Evolutionary conservation across 2,113 vertebrate genomes (phyloP), one percentile per base, ranked within the genome.

Genomic region (Nycticorax nycticorax): DNA sequence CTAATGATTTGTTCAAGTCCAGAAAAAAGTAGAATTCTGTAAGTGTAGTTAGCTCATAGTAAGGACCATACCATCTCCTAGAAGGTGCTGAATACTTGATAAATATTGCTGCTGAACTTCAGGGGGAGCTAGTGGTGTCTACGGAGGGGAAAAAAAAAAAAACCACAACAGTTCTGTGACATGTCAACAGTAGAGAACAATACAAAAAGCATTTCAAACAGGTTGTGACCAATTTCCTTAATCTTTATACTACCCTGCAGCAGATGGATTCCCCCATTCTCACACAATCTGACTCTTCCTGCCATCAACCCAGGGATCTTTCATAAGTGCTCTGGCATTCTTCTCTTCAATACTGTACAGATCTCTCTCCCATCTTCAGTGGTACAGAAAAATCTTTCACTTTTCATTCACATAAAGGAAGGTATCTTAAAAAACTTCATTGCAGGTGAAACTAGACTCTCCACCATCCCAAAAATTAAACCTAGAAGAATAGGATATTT

Each of bases 71-170:
- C 99, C 99, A 19, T 99, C 99, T 98, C 99, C 99, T 67, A 99
- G 97, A 30, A 99, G 99, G 90, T 99, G 99, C 45, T 99, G 99
- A 96, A 99, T 99, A 92, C 99, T 99, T 67, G 99, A 99, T 91
- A 99, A 98, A 97, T 99, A 99, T 82, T 99, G 99, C 97, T 99
- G 99, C 92, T 99, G 99, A 57, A 99, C 99, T 47, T 99, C 99
- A 23, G 99, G 99, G 3, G 99, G 99, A 68, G 99, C 99, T 78
- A 99, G 96, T 30, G 98, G 98, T 76, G 96, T 98, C 99, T 99
- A 97, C 98, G 95, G 28, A 27, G 37, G 48, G 57, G 11, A 10
- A 74, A 78, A 88, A 10, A 74, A 78, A 88, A 23, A 23, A 53
- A 26, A 26, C 23, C 50, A 52, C 1, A 39, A 85, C 19, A 88